Percentiles rank a stretch among this genome's conserved stretches.
phyloP scores from a whole-genome alignment of 2,888 invertebrate species.

The Seira sanloemensis region DNA sequence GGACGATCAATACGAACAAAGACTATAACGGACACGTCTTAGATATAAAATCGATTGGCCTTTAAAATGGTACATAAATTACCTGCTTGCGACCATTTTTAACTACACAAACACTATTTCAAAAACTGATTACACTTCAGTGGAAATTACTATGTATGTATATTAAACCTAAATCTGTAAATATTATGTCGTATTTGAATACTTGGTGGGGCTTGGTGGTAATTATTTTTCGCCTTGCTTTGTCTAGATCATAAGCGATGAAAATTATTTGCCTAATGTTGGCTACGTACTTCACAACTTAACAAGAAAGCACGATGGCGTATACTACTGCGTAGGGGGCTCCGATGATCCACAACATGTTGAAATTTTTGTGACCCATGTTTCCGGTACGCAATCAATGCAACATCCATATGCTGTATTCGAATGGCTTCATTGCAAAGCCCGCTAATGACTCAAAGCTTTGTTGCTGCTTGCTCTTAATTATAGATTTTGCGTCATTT shows the following conservation, averaged over 20 bases:
- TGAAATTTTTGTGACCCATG: not conserved
- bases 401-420: no score
- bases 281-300: not conserved
- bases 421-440: no score
- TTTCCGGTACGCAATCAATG: not conserved
- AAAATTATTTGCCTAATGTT: not conserved
- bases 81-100: no score
- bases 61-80: not conserved
- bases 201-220: not conserved
- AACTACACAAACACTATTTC: no score
- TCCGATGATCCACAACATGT: not conserved
- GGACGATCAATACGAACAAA: not conserved
- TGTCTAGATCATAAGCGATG: not conserved
- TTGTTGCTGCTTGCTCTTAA: not conserved
- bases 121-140: not conserved
- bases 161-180: no score
- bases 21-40: not conserved
- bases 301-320: not conserved
- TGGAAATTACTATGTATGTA: no score
- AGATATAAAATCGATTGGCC: not conserved
- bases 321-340: not conserved
- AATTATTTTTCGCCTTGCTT: not conserved
- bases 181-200: not conserved
- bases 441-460: not conserved
- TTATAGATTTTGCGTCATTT: not conserved